Evolutionary conservation across 2,888 invertebrate genomes (phyloP).

Genomic region (Amiota mariae): DNA sequence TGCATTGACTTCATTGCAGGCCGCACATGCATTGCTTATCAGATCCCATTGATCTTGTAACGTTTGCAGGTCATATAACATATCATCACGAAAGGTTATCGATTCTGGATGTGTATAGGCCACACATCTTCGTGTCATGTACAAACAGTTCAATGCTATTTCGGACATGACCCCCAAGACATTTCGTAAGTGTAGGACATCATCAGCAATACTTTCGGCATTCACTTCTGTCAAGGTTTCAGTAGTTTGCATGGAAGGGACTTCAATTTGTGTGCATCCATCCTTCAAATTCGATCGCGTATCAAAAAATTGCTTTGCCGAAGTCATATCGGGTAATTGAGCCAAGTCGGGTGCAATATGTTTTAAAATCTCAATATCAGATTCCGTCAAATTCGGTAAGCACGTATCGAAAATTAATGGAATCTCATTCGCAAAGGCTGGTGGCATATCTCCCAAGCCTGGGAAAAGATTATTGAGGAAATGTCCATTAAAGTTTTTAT

Average conservation of each 20-base stretch:
- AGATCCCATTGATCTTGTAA: conserved; percentile 77
- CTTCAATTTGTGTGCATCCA: too few relatives aligned
- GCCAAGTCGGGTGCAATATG: conserved; percentile 81
- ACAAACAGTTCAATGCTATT: conserved; percentile 74
- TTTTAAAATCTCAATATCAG: conserved; percentile 80
- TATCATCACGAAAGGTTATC: conserved; percentile 52
- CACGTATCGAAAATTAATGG: conserved; percentile 84
- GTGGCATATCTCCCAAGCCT: conserved; percentile 90
- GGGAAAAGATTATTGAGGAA: conserved; percentile 90
- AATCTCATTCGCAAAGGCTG: conserved; percentile 87
- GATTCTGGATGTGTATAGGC: too few relatives aligned
- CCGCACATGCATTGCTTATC: conserved; percentile 75
- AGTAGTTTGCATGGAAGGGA: conserved; percentile 61
- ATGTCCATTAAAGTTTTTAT: conserved; percentile 85
- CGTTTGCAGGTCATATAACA: conserved; percentile 75
- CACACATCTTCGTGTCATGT: too few relatives aligned
- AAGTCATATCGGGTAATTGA: conserved; percentile 80
- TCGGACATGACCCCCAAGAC: conserved; percentile 73
- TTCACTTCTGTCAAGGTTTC: conserved; percentile 75
- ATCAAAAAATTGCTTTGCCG: conserved; percentile 82
- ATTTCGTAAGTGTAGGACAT: conserved; percentile 76
- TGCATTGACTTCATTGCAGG: too few relatives aligned
- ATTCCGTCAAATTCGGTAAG: conserved; percentile 78
- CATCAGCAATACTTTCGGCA: conserved; percentile 79
- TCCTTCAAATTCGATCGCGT: conserved; percentile 76